A percentile compares a stretch with the other conserved stretches of the same genome.
phyloP scores from a whole-genome alignment of 2,113 vertebrate genomes.

The Corythornis cristatus region DNA sequence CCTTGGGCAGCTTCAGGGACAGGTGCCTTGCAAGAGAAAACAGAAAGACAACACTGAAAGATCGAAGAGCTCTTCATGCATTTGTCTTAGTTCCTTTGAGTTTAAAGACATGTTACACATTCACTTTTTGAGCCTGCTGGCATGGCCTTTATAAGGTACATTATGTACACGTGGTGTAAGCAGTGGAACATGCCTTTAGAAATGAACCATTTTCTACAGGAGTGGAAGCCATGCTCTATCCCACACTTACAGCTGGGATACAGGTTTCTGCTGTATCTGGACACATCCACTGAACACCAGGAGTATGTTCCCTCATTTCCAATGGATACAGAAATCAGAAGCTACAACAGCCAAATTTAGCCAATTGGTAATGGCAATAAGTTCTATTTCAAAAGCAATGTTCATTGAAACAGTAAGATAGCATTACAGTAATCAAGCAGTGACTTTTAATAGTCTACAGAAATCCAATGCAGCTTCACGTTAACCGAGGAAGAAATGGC shows the following conservation, averaged over 20 bases:
- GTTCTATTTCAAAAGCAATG: not conserved
- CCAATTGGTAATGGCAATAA: not conserved
- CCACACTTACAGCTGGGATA: not conserved
- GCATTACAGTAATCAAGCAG: not conserved
- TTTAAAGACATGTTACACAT: not conserved
- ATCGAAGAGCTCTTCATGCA: not conserved
- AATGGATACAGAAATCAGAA: not conserved
- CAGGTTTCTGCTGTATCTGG: not conserved
- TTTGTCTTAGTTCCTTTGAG: not conserved
- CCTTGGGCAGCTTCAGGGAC: constrained; percentile 79
- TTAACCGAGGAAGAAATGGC: not conserved
- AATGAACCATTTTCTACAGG: not conserved
- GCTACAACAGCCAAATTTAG: not conserved
- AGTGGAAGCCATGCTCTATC: not conserved
- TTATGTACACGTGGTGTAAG: not conserved
- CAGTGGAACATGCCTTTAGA: not conserved
- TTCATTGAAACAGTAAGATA: not conserved
- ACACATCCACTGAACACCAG: not conserved
- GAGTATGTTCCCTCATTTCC: not conserved
- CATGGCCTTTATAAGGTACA: not conserved
- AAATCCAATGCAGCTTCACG: not conserved
- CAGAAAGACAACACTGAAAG: not conserved
- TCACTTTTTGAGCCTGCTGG: not conserved
- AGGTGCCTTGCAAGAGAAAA: constrained; percentile 71
- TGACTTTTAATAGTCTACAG: not conserved